These are phyloP conservation scores for Cecropterus lyciades DNA, from an alignment of 1,140 invertebrate genomes.

Conservation along the genomic window DNA sequence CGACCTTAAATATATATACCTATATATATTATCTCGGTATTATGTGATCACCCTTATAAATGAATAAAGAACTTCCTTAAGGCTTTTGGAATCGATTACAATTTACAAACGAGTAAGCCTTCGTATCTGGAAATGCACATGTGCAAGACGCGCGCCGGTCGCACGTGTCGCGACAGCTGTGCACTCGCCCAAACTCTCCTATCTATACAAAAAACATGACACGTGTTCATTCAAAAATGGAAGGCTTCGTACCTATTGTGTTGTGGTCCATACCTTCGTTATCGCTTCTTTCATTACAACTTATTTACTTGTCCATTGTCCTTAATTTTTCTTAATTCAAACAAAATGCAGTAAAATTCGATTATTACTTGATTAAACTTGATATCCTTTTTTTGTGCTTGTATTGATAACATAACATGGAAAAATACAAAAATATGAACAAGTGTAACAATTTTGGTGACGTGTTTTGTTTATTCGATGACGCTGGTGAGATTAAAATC, in stretches of 20 bases:
- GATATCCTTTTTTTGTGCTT: too few species aligned
- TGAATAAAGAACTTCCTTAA: neutral
- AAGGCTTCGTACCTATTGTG: conserved; percentile 1
- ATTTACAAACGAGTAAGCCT: neutral
- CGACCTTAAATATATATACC: too few species aligned
- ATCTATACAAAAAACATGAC: conserved; percentile 19
- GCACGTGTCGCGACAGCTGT: conserved; percentile 44
- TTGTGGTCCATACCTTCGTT: conserved; percentile 5
- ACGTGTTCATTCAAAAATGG: conserved; percentile 26
- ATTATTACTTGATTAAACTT: too few species aligned
- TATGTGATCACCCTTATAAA: too few species aligned
- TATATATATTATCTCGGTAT: too few species aligned
- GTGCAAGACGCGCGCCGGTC: conserved; percentile 23
- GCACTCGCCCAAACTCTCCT: conserved; percentile 15
- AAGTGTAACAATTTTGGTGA: neutral
- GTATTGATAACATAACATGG: too few species aligned
- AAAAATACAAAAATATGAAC: too few species aligned
- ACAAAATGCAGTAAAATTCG: too few species aligned
- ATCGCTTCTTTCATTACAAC: neutral
- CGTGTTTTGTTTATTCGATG: too few species aligned
- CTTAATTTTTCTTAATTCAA: too few species aligned
- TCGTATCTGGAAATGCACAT: conserved; percentile 18
- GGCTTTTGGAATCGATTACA: neutral
- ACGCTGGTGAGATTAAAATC: too few species aligned
- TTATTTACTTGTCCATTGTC: neutral